Evolutionary conservation across 2,888 invertebrate genomes (phyloP).

Genomic region (Nineta flava): DNA sequence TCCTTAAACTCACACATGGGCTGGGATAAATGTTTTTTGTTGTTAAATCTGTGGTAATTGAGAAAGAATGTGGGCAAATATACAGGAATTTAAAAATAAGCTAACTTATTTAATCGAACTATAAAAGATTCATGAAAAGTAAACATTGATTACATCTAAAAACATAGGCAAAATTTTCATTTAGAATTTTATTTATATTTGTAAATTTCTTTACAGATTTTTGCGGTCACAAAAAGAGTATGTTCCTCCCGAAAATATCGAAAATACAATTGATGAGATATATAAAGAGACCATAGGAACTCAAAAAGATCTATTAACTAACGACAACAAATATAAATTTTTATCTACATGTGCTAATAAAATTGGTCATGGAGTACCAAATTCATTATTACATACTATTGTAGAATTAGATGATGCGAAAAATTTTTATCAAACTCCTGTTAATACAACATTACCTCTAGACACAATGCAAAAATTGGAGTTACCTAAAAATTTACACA

Average conservation of each 20-base stretch:
- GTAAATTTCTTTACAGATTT: slow-evolving; percentile 39
- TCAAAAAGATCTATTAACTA: slow-evolving; percentile 29
- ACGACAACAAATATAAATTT: slow-evolving; percentile 46
- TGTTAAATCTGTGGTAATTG: no score
- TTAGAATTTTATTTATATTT: no score
- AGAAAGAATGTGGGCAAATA: no score
- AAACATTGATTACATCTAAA: no score
- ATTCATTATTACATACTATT: slow-evolving; percentile 61
- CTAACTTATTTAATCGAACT: no score
- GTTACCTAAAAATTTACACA: slow-evolving; percentile 74
- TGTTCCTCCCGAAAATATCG: slow-evolving; percentile 48
- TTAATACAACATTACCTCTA: slow-evolving; percentile 53
- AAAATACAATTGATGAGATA: slow-evolving; percentile 41
- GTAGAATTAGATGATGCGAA: slow-evolving; percentile 57
- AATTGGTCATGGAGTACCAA: slow-evolving; percentile 66
- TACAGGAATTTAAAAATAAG: no score
- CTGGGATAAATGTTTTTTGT: no score
- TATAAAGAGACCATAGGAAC: slow-evolving; percentile 34
- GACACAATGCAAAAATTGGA: slow-evolving; percentile 55
- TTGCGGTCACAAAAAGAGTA: slow-evolving; percentile 60
- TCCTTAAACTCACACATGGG: no score
- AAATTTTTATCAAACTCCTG: slow-evolving; percentile 54
- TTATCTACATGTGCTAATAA: slow-evolving; percentile 51
- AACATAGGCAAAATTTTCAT: no score
- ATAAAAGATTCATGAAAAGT: no score